Conservation (phyloP, 2,888 invertebrate species). For the Nematopogon swammerdamellus region DNA sequence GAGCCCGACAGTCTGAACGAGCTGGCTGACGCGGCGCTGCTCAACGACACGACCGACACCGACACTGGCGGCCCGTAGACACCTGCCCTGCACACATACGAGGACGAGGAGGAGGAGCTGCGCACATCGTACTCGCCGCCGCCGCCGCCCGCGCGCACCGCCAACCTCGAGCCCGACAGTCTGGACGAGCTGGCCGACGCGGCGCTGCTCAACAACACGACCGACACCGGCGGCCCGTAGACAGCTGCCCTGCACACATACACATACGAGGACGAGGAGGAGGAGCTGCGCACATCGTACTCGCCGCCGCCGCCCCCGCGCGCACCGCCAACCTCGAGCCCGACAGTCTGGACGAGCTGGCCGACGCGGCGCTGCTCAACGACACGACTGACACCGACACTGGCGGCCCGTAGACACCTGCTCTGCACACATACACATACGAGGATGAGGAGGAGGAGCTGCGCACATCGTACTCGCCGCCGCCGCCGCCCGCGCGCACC, state of each 20-base stretch:
- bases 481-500: slow-evolving; percentile 21
- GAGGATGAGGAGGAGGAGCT: slow-evolving; percentile 57
- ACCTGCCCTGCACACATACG: too few relatives aligned
- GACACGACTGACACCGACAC: too few relatives aligned
- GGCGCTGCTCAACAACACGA: neutral
- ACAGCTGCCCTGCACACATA: too few relatives aligned
- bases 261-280: slow-evolving; percentile 58
- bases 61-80: too few relatives aligned
- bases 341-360: slow-evolving; percentile 34
- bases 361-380: too few relatives aligned
- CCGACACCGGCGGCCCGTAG: neutral
- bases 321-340: slow-evolving; percentile 38
- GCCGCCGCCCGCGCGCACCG: slow-evolving; percentile 23
- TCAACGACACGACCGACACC: too few relatives aligned
- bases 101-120: slow-evolving; percentile 55
- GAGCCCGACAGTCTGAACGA: slow-evolving; percentile 40
- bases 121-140: slow-evolving; percentile 35
- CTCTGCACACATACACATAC: too few relatives aligned
- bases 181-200: slow-evolving; percentile 25
- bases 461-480: slow-evolving; percentile 35
- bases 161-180: slow-evolving; percentile 38
- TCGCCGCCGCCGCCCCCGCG: slow-evolving; percentile 22
- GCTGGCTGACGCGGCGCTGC: slow-evolving; percentile 11
- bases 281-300: slow-evolving; percentile 42
- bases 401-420: too few relatives aligned